phyloP scores from a whole-genome alignment of 2,797 vertebrate genomes.

The Tenualosa thibaudeaui region DNA sequence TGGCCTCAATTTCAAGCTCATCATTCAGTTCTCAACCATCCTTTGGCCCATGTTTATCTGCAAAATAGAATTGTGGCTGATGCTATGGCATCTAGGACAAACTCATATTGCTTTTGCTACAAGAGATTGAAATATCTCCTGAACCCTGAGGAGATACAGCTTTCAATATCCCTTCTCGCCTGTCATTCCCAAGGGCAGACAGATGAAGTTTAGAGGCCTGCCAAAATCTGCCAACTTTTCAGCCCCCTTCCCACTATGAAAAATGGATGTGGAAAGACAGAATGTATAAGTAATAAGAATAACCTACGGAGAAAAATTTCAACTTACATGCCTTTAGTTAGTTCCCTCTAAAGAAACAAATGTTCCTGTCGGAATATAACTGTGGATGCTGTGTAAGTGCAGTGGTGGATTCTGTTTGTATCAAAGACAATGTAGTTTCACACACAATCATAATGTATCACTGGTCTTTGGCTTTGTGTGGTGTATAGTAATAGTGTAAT shows the following conservation, averaged over 20 bases:
- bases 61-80: conserved; percentile 7
- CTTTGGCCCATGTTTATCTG: conserved; percentile 5
- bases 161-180: conserved; percentile 26
- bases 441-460: neutral
- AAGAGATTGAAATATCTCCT: conserved; percentile 39
- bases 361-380: neutral
- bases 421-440: neutral
- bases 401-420: neutral
- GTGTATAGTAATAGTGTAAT: too few species aligned
- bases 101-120: conserved; percentile 22
- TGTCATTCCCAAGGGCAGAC: conserved; percentile 37
- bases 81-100: neutral
- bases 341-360: neutral
- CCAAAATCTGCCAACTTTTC: conserved; percentile 28
- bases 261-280: conserved; percentile 11
- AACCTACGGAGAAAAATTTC: neutral
- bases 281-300: conserved; percentile 20
- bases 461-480: neutral
- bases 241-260: conserved; percentile 11
- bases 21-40: neutral
- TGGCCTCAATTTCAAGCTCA: neutral
- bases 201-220: conserved; percentile 29
- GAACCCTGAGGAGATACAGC: conserved; percentile 25
- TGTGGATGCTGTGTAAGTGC: neutral
- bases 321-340: neutral